Evolutionary conservation across 2,797 vertebrate genomes (phyloP).

Genomic region (Limosa lapponica): DNA sequence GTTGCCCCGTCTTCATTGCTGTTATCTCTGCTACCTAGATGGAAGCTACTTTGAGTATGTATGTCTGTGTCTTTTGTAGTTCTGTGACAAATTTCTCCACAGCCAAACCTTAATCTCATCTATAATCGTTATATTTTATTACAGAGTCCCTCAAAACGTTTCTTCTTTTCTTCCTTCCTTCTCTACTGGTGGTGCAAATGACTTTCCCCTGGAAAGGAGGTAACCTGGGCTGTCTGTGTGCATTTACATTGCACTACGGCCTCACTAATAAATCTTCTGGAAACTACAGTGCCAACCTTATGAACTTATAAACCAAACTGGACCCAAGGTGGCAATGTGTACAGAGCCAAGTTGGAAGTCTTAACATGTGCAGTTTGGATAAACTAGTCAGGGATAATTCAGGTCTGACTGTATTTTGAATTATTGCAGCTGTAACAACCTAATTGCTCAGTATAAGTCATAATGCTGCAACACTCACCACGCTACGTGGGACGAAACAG

Average conservation of each 20-base stretch:
- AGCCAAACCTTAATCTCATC: neutral
- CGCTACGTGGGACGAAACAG: neutral
- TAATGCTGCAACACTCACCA: neutral
- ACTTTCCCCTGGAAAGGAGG: neutral
- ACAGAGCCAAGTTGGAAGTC: neutral
- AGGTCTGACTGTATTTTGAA: neutral
- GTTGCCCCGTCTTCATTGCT: neutral
- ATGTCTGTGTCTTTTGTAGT: neutral
- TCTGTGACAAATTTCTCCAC: neutral
- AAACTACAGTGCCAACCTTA: neutral
- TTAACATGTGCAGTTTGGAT: neutral
- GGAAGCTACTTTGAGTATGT: neutral
- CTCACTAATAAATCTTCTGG: neutral
- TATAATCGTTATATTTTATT: neutral
- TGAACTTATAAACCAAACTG: neutral
- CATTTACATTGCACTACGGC: neutral
- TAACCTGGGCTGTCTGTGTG: neutral
- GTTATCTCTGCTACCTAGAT: neutral
- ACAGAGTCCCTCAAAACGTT: neutral
- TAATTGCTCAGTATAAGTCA: neutral
- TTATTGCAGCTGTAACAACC: conserved; percentile 3
- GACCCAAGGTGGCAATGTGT: neutral
- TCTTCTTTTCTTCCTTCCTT: neutral
- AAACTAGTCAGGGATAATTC: neutral
- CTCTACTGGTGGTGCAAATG: neutral